Conservation (phyloP, 2,888 invertebrate species). For the Imbricaverruca yamaguchii region DNA sequence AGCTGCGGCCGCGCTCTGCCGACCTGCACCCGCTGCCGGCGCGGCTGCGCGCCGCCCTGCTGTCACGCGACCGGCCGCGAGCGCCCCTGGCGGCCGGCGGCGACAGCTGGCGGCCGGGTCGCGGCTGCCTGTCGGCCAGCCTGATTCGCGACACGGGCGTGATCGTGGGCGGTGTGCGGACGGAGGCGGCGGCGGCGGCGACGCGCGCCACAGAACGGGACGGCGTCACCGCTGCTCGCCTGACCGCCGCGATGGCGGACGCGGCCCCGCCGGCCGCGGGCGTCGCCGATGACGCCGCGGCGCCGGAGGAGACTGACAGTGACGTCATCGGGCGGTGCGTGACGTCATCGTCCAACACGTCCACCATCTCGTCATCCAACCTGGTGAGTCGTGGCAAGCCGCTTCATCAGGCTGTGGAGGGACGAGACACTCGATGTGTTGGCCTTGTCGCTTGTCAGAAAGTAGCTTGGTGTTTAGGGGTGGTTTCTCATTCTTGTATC, state of each 20-base stretch:
- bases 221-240: too few species aligned
- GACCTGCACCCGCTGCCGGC: neutral
- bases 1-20: neutral
- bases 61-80: neutral
- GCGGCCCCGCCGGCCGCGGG: neutral
- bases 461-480: too few species aligned
- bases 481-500: too few species aligned
- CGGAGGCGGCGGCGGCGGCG: neutral
- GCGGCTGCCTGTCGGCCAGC: neutral
- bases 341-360: slow-evolving; percentile 9
- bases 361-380: neutral
- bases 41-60: neutral
- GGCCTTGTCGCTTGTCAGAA: too few species aligned
- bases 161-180: neutral
- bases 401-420: too few species aligned
- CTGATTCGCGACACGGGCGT: slow-evolving; percentile 9
- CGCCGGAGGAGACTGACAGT: neutral
- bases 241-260: neutral
- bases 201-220: too few species aligned
- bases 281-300: neutral
- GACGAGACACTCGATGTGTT: too few species aligned
- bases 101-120: neutral
- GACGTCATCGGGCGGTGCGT: neutral
- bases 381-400: neutral
- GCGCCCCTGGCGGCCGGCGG: slow-evolving; percentile 7